These are phyloP conservation scores for Onychorhynchus coronatus DNA, from an alignment of 2,113 vertebrate species.

Conservation along the genomic window DNA sequence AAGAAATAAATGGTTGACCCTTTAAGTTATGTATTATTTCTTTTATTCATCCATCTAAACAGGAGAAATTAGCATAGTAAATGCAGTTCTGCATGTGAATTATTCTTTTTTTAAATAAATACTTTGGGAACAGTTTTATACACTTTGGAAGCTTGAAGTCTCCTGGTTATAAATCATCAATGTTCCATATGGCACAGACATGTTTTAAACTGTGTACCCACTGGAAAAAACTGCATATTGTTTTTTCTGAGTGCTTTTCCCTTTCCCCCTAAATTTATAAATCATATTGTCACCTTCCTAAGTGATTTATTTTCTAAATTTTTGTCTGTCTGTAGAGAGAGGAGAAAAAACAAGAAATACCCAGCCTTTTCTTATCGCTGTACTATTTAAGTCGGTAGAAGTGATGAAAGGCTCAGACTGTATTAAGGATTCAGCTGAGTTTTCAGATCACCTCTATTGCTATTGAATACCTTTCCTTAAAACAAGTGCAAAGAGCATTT, in stretches of 20 bases:
- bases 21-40: not conserved
- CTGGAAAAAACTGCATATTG: slow-evolving; percentile 42
- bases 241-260: slow-evolving; percentile 46
- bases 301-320: slow-evolving; percentile 33
- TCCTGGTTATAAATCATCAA: slow-evolving; percentile 41
- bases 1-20: not conserved
- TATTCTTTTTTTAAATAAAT: slow-evolving; percentile 41
- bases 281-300: slow-evolving; percentile 43
- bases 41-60: not conserved
- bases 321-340: not conserved
- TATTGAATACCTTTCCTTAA: slow-evolving; percentile 15
- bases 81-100: not conserved
- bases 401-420: not conserved
- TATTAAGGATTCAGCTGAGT: not conserved
- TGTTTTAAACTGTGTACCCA: slow-evolving; percentile 4
- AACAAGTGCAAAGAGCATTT: slow-evolving; percentile 30
- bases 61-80: not conserved
- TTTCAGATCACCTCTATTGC: not conserved
- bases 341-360: not conserved
- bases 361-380: not conserved
- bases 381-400: not conserved
- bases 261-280: slow-evolving; percentile 51
- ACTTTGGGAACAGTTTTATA: slow-evolving; percentile 33
- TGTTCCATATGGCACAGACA: slow-evolving; percentile 12
- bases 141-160: slow-evolving; percentile 6